These are phyloP conservation scores for Orchestes rusci DNA, from an alignment of 2,888 invertebrate genomes.

Conservation along the genomic window DNA sequence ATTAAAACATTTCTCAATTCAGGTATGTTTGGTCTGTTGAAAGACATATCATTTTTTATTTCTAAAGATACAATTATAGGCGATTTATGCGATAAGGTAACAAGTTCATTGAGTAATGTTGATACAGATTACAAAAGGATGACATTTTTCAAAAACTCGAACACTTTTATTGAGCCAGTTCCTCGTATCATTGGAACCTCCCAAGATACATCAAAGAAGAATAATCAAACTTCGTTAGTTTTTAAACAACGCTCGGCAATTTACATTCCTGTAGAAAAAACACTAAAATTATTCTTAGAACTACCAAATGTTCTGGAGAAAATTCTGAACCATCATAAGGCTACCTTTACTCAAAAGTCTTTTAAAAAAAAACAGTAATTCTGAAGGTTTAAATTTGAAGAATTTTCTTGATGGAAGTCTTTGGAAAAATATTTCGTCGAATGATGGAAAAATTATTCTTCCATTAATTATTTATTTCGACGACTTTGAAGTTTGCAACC, in stretches of 20 bases:
- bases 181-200: not conserved
- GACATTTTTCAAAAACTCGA: not conserved
- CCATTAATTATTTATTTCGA: not conserved
- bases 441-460: too few relatives aligned
- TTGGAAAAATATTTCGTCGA: too few relatives aligned
- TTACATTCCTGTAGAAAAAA: too few relatives aligned
- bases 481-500: constrained; percentile 2
- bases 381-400: too few relatives aligned
- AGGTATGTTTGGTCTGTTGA: not conserved
- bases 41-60: not conserved
- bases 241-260: too few relatives aligned
- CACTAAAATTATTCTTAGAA: too few relatives aligned
- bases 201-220: not conserved
- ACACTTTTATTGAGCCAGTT: not conserved
- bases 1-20: not conserved
- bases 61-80: not conserved
- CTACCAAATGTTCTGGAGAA: too few relatives aligned
- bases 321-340: too few relatives aligned
- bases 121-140: not conserved
- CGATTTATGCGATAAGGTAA: not conserved
- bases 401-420: too few relatives aligned
- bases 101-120: not conserved
- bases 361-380: too few relatives aligned
- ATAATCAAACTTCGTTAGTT: not conserved
- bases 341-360: too few relatives aligned